A percentile compares a stretch with the other conserved stretches of the same genome.
Evolutionary conservation across 2,888 invertebrate genomes (phyloP).

Genomic region (Kuschelorhynchus macadamiae): DNA sequence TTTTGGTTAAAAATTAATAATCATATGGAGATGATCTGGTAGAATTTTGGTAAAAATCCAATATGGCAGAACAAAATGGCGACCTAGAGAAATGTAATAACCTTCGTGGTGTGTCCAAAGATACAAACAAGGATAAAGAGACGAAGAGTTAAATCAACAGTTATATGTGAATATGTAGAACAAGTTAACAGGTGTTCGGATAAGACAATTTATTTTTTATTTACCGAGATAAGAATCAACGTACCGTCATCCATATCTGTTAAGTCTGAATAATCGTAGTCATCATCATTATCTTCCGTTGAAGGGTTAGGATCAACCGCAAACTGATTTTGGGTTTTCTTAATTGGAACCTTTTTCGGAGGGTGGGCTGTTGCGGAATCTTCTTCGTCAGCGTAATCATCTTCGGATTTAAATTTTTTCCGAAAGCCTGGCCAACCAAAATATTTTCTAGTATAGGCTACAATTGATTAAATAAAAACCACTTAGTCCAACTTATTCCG

Average conservation of each 20-base stretch:
- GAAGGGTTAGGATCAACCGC: constrained; percentile 47
- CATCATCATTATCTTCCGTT: constrained; percentile 49
- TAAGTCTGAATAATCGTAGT: constrained; percentile 47
- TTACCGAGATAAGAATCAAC: constrained; percentile 1
- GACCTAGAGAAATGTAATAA: too few species aligned
- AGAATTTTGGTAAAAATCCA: too few species aligned
- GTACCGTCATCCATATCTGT: constrained; percentile 33
- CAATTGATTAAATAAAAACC: background rate
- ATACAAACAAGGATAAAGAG: too few species aligned
- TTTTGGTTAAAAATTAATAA: too few species aligned
- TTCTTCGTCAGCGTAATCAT: constrained; percentile 57
- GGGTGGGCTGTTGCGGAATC: constrained; percentile 49
- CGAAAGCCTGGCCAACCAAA: constrained; percentile 14
- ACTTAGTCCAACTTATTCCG: too few species aligned
- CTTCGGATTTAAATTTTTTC: constrained; percentile 51
- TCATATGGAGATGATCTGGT: too few species aligned
- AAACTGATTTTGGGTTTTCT: constrained; percentile 53
- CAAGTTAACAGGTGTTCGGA: too few species aligned
- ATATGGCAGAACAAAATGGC: too few species aligned
- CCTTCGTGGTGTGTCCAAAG: too few species aligned
- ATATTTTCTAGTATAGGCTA: background rate
- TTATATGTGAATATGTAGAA: too few species aligned
- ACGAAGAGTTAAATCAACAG: too few species aligned
- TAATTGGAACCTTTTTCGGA: constrained; percentile 45
- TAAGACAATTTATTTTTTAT: too few species aligned